Base-by-base conservation (phyloP, 2,888 invertebrate genomes). In the Chymomyza procnemis region DNA sequence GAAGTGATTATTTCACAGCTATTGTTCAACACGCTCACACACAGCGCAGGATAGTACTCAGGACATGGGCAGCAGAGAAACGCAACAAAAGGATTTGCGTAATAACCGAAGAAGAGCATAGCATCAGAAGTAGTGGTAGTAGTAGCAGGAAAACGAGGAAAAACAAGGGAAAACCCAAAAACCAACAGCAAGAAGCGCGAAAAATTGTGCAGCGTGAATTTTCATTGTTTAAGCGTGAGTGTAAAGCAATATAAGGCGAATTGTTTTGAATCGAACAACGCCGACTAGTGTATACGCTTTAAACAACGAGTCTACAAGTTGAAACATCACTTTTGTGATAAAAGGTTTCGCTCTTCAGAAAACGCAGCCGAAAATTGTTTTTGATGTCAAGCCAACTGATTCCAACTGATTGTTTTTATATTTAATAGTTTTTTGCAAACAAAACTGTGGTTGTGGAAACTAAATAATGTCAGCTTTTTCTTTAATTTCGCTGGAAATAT, bases 1-100 rank as follows among this genome's bases (percentile, higher is more conserved):
- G 85, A 82, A 80, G 80, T 80, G 80, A 85, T 85, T 80, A 85
- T 80, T 85, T 80, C 83, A 85, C 78, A 82, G 78, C 85, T 82
- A 74, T 80, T 80, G 80, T 80, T 80, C 76, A 74, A 70, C 79
- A 67, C 78, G 12, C 54, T 65, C 30, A 22, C 64, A 21, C 64
- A 64, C 47, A 14, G 50, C 8, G 50, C 50, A 50, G 19, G 19
- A 50, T 16, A n/a, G n/a, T n/a, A 19, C 50, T 14, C 50, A 50
- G 19, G 50, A 18, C 1, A 50, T 18, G 19, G 50, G 18, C 12
- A 21, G 18, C 12, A 21, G 6, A 46, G 26, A 46, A 34, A 30
- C 65, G 71, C 64, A 66, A 74, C 80, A 72, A 76, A 69, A 74
- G 82, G 83, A 85, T 78, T 85, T 76, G 80, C 85, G 85, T 82